Base-by-base conservation (phyloP, 2,797 vertebrate genomes). In the Chanos chanos region DNA sequence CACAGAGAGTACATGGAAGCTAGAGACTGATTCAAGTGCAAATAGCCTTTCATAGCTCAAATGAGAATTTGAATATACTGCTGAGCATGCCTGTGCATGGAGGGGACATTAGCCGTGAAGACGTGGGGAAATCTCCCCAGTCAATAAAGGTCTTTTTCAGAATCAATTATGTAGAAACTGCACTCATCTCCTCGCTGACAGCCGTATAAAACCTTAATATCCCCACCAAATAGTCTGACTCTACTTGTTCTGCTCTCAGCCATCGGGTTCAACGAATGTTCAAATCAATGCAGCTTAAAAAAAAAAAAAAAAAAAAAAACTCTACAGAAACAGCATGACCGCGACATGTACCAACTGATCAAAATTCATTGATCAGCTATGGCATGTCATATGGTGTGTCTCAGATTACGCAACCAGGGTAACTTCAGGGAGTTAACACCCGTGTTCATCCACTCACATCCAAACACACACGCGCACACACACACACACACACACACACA, bases 41-140 rank as follows among this genome's bases (percentile, higher is more conserved):
- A 67, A 73, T 67, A 37, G 30, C 53, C 33, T 70, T 66, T 51
- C 40, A 4, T 27, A 62, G 43, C 56, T 62, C 9, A 63, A 33
- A 62, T 44, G 31, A 50, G 52, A 68, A 57, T 31, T 43, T 28
- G 55, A 53, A 44, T 3, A 8, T 52, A 21, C 33, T 49, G 50
- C 13, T 37, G 41, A 53, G n/a, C n/a, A 39, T 70, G 45, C 24
- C 16, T 53, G 27, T 19, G 31, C 15, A 52, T 52, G 45, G 67
- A 34, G 48, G 39, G 40, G 47, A 33, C 24, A 54, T 67, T 48
- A 63, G 63, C 52, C 22, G 36, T 12, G 19, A 61, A 48, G 55
- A 55, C 50, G 67, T 21, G 4, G 13, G 6, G 13, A 30, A 22
- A 18, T 54, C 8, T 8, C 25, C 39, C 33, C 55, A 1, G 25